Base-by-base conservation (phyloP, 2,888 invertebrate species). In the Urechis unicinctus region DNA sequence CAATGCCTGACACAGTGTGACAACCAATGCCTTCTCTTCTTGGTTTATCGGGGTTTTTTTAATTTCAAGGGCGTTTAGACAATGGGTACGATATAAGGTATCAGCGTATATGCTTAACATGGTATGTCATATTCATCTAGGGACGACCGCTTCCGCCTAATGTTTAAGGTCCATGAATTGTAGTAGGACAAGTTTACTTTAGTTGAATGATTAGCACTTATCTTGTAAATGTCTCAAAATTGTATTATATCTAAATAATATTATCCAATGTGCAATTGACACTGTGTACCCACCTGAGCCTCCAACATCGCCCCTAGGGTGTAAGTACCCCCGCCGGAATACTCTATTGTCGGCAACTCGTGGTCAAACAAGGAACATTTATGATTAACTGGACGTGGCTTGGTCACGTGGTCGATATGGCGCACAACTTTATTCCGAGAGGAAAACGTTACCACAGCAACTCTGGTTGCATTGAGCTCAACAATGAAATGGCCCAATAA, bases 241-340 rank as follows among this genome's bases (percentile, higher is more conserved):
- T 45, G 45, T 6, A 45, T 17, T 45, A 45, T 45, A 17, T 45
- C 41, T 36, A 36, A 9, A 36, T 13, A 36, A 45, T 6, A 9
- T 45, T 22, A 17, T 21, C 21, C 45, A 45, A 45, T 17, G n/a
- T 4, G 9, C 17, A n/a, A 9, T 44, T 6, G 44, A 36, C 41
- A 22, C 22, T 5, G 3, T 13, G 29, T 29, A 43, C 62, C 71
- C 69, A 84, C 85, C 75, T 84, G 80, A 1, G 86, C 86, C 64
- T 83, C 83, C 56, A 82, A 71, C 58, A 87, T 80, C 1, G 86
- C 87, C n/a, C 86, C 86, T 29, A 84, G 76, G 0, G 87, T 87
- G 68, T 82, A 85, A 1, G 87, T 87, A 25, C 85, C 85, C 1
- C 87, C 86, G 1, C 86, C 86, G 17, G 80, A 80, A 67, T 85